Evolutionary conservation across 2,113 vertebrate species (phyloP).

Genomic region (Petrocephalus zakoni): DNA sequence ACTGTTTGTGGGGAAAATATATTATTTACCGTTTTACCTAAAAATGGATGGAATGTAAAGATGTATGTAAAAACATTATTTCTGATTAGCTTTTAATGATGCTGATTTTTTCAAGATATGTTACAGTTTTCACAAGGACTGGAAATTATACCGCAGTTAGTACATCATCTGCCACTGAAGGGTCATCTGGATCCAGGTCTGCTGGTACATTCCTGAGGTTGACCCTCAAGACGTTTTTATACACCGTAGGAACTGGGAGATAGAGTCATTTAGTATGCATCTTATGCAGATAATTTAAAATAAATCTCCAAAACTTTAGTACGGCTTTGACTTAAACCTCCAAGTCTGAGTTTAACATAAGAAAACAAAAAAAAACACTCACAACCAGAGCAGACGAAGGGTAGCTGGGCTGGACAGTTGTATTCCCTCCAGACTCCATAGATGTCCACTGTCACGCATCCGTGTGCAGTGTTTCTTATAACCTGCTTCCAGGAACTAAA

Average conservation of each 20-base stretch:
- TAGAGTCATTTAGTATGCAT: neutral
- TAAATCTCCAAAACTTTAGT: neutral
- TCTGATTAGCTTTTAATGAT: neutral
- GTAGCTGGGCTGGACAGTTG: neutral
- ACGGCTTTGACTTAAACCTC: neutral
- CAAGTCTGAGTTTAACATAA: neutral
- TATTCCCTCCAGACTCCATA: neutral
- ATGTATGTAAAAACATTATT: neutral
- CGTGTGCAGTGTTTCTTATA: neutral
- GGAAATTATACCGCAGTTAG: neutral
- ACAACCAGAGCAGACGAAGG: constrained; percentile 8
- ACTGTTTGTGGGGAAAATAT: neutral
- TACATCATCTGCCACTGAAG: neutral
- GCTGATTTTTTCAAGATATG: neutral
- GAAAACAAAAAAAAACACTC: neutral
- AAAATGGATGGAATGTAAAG: neutral
- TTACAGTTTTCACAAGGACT: neutral
- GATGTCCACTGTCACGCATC: neutral
- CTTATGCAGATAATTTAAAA: neutral
- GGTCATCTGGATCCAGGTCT: neutral
- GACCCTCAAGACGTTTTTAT: neutral
- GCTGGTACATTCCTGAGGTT: neutral
- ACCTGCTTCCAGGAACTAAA: neutral
- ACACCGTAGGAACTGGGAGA: neutral
- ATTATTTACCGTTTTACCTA: no score